Base-by-base conservation (phyloP, 64 coral and sea anemone genomes). In the Montipora capricornis region DNA sequence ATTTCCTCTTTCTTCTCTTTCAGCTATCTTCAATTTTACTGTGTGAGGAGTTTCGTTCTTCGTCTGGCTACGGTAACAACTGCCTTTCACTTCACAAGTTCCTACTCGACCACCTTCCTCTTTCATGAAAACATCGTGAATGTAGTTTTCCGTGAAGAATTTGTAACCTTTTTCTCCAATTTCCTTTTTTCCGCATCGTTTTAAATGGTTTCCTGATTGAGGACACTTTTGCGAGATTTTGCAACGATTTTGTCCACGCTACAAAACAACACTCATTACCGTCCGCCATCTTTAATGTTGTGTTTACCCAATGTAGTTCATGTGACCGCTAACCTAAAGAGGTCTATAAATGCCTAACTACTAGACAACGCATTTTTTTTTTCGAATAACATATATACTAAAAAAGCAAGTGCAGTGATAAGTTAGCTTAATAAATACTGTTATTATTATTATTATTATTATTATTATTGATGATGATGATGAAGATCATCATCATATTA, bases 271-370 rank as follows among this genome's bases (percentile, higher is more conserved):
- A 10, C 19, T 69, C 66, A 50, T 5, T 49, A 14, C 17, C 5
- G 58, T 74, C 24, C 49, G 70, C 87, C 87, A 89, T 89, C 47
- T 89, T 89, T 44, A 37, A 53, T 44, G 22, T 48, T 75, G 47
- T 89, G 73, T 78, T 82, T 83, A 89, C 73, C 73, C 74, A 78
- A 58, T 89, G 53, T 51, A 89, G 74, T 57, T 62, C 87, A 89
- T 74, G 87, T 89, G 87, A 89, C 20, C 87, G 76, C 14, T 9
- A 73, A 5, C 71, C 73, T 15, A 89, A 88, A 74, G 74, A 76
- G 68, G 80, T 62, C 79, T 81, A 85, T 87, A 57, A 8, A 57
- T 57, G 53, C 53, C 53, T 57, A 1, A 57, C 53, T 57, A 57
- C 53, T 57, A 57, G 53, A 57, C 53, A 57, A 4, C 2, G 10